These are phyloP conservation scores for Toxostoma redivivum DNA, from an alignment of 2,113 vertebrate genomes.

Conservation along the genomic window DNA sequence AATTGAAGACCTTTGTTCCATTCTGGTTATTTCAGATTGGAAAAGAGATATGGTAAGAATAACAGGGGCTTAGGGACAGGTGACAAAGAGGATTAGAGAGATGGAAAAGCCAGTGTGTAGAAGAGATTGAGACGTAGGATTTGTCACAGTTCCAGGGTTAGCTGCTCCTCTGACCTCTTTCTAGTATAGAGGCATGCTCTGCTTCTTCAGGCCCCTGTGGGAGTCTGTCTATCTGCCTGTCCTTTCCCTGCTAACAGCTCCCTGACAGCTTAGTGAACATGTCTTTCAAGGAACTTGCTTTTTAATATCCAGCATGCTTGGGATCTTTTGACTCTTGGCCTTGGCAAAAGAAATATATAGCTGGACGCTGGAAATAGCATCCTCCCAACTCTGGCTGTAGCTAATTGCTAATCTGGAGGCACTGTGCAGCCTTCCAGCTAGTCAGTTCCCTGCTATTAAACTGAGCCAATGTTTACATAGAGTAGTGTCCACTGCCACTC, in stretches of 20 bases:
- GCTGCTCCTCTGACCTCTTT: slow-evolving; percentile 24
- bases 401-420: background rate
- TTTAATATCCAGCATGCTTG: background rate
- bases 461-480: background rate
- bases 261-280: background rate
- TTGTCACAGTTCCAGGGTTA: slow-evolving; percentile 39
- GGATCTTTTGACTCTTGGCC: background rate
- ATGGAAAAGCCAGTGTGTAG: background rate
- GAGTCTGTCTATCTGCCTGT: background rate
- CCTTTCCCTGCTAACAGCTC: background rate
- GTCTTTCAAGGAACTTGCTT: background rate
- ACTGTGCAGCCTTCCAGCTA: background rate
- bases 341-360: background rate
- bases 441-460: background rate
- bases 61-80: slow-evolving; percentile 23
- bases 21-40: background rate
- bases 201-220: background rate
- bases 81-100: slow-evolving; percentile 48
- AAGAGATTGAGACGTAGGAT: slow-evolving; percentile 8
- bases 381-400: background rate
- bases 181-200: background rate
- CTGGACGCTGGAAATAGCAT: background rate
- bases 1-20: slow-evolving; percentile 1
- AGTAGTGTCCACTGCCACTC: background rate
- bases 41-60: background rate